Percentiles rank a stretch among this genome's conserved stretches.
Conservation (phyloP, 2,113 vertebrate genomes). For the Alosa alosa region DNA sequence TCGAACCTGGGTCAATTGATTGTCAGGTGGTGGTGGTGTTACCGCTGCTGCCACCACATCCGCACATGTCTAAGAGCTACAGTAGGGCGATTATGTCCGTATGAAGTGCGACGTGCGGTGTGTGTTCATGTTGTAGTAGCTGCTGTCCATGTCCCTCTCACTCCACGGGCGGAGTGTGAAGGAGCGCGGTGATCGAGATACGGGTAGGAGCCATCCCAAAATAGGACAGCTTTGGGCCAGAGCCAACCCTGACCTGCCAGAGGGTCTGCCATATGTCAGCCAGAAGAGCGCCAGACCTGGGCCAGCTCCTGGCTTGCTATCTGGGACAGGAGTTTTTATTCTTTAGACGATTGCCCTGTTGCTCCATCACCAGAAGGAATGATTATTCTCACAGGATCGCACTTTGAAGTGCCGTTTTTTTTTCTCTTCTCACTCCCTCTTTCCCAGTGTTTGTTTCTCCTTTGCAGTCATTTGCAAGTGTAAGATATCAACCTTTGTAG, state of each 20-base stretch:
- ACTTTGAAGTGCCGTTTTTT: slow-evolving; percentile 57
- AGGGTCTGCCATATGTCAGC: background rate
- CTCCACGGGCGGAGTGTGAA: slow-evolving; percentile 41
- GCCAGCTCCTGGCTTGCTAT: background rate
- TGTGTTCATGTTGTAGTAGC: background rate
- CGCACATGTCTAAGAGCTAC: background rate
- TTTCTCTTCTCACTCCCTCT: slow-evolving; percentile 30
- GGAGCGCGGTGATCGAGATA: slow-evolving; percentile 42
- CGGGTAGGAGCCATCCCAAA: background rate
- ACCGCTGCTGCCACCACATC: too few species aligned
- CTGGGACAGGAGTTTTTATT: slow-evolving; percentile 27
- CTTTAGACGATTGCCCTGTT: slow-evolving; percentile 48
- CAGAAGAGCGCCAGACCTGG: background rate
- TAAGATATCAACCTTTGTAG: slow-evolving; percentile 63
- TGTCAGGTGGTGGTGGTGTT: too few species aligned
- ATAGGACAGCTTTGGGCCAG: background rate
- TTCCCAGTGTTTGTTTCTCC: slow-evolving; percentile 31
- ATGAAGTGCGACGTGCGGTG: background rate
- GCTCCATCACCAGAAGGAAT: slow-evolving; percentile 51
- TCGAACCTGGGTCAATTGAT: too few species aligned
- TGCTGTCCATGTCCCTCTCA: slow-evolving; percentile 1
- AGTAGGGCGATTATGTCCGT: background rate
- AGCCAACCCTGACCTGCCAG: background rate
- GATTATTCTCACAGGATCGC: slow-evolving; percentile 36
- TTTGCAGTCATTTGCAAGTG: slow-evolving; percentile 60